Evolutionary conservation across 2,888 invertebrate genomes (phyloP).

Genomic region (Hirtodrosophila alboralis): DNA sequence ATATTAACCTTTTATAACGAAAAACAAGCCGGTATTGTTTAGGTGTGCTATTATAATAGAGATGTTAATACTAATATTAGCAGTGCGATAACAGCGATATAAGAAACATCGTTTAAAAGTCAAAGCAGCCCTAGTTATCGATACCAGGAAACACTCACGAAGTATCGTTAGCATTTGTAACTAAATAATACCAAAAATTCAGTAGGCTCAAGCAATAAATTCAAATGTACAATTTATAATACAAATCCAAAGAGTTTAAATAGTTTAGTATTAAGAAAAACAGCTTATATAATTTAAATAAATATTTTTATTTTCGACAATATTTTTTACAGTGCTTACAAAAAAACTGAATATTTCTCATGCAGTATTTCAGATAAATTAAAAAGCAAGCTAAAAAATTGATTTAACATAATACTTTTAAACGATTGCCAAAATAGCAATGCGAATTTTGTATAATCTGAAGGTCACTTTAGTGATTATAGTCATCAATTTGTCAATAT

Average conservation of each 20-base stretch:
- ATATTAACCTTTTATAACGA: conserved; percentile 49
- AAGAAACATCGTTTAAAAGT: neutral
- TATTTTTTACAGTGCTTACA: neutral
- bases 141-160: neutral
- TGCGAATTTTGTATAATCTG: conserved; percentile 20
- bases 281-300: no score
- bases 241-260: no score
- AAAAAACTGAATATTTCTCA: conserved; percentile 3
- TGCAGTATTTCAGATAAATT: conserved; percentile 6
- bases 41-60: conserved; percentile 3
- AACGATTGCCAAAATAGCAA: conserved; percentile 5
- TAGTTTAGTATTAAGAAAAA: no score
- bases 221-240: no score
- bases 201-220: neutral
- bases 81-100: conserved; percentile 1
- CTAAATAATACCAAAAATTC: neutral
- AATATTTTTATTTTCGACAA: conserved; percentile 1
- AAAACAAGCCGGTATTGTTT: conserved; percentile 54
- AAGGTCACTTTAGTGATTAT: conserved; percentile 56
- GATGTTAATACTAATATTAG: conserved; percentile 24
- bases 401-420: conserved; percentile 29
- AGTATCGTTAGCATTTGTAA: neutral
- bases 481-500: conserved; percentile 34
- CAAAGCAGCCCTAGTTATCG: neutral
- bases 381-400: conserved; percentile 12